A percentile compares a stretch with the other conserved stretches of the same genome.
Evolutionary conservation across 2,797 vertebrate genomes (phyloP).

Genomic region (Halcyon smyrnensis): DNA sequence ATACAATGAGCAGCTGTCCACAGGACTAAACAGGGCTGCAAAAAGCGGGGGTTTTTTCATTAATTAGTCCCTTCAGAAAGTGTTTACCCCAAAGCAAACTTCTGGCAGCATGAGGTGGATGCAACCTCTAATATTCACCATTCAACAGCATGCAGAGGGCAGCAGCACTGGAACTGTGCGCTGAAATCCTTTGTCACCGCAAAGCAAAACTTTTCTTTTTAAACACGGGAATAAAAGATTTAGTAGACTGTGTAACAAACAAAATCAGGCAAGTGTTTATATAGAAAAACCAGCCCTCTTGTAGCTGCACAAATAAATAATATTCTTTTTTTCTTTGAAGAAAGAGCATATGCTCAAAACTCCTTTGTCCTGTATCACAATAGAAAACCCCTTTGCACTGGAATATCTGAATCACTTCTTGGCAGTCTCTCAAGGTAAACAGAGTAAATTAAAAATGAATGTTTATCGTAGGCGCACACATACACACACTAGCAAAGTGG

Average conservation of each 20-base stretch:
- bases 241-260: conserved; percentile 60
- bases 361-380: conserved; percentile 82
- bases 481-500: conserved; percentile 42
- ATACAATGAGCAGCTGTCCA: background rate
- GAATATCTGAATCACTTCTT: conserved; percentile 82
- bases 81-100: conserved; percentile 23
- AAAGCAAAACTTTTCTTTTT: conserved; percentile 48
- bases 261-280: conserved; percentile 75
- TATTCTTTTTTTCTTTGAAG: conserved; percentile 72
- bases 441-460: conserved; percentile 85
- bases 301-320: conserved; percentile 79
- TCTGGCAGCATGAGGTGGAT: conserved; percentile 22
- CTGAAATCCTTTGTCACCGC: background rate
- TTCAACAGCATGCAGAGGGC: background rate
- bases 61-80: conserved; percentile 30
- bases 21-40: background rate
- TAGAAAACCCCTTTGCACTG: conserved; percentile 75
- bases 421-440: conserved; percentile 86
- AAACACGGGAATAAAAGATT: conserved; percentile 56
- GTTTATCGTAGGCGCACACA: conserved; percentile 73
- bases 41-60: background rate
- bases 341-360: conserved; percentile 78
- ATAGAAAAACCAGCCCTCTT: conserved; percentile 74
- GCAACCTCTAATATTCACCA: conserved; percentile 1
- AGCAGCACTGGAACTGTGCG: background rate